phyloP scores from a whole-genome alignment of 2,113 vertebrate species.

The Myrmecobius fasciatus region DNA sequence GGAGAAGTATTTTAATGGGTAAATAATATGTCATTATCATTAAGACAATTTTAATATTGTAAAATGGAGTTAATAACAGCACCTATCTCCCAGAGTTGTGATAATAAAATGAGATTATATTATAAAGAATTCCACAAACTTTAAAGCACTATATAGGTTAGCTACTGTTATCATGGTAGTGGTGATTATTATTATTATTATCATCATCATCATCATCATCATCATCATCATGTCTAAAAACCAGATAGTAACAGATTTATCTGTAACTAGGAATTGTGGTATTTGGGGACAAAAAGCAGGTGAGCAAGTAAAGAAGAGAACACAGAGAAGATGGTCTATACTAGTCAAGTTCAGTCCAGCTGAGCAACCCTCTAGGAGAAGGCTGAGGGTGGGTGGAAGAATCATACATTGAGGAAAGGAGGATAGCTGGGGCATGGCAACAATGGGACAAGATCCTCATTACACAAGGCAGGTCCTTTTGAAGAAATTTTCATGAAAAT shows the following conservation, averaged over 20 bases:
- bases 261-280: neutral
- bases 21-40: neutral
- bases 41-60: neutral
- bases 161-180: no score
- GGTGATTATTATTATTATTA: no score
- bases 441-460: neutral
- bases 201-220: no score
- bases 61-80: neutral
- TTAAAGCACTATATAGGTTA: no score
- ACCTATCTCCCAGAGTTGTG: neutral
- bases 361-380: neutral
- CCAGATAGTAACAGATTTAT: no score
- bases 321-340: neutral
- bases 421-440: neutral
- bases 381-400: neutral
- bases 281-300: neutral
- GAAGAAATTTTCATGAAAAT: neutral
- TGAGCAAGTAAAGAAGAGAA: neutral
- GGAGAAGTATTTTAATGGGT: neutral
- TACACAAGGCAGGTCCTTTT: neutral
- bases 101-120: neutral
- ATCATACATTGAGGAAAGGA: neutral
- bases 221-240: neutral
- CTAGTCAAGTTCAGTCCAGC: no score
- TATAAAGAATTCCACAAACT: neutral